Base-by-base conservation (phyloP, 2,113 vertebrate species). In the Chloebia gouldiae region DNA sequence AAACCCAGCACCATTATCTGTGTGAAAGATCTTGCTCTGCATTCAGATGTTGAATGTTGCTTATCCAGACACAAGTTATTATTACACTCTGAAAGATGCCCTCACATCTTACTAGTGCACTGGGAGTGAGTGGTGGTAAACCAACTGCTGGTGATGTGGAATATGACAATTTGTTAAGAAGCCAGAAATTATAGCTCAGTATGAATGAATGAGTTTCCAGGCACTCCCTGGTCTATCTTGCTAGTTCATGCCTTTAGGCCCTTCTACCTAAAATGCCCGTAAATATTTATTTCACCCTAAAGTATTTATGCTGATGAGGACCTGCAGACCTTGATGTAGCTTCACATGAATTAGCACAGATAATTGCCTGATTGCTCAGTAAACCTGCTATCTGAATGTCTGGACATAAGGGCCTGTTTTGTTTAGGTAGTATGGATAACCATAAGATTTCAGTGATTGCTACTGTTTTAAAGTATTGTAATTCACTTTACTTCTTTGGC, bases 191-290 rank as follows among this genome's bases (percentile, higher is more conserved):
- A 53, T 5, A 47, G 15, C 30, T 69, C 19, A 53, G 50, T n/a
- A 31, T 31, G 37, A 59, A 68, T 31, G 5, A 83, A 47, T 35
- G 7, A 33, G 37, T 21, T 76, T 59, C 33, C 80, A 80, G 17
- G 33, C 10, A 39, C 30, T 24, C 54, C 11, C 14, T 0, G 0
- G 27, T 25, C 24, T 64, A 17, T 40, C 39, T 82, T 11, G 1
- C 9, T 50, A 35, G 10, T 31, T 23, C 35, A 13, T 20, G 8
- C 65, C n/a, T 65, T 31, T 5, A 9, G 25, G 44, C 49, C 9
- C 22, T 88, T 27, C 31, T 56, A 21, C 15, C 7, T n/a, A 2
- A 4, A 42, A 27, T 44, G 31, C 28, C 35, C 39, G 18, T 28
- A 73, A 15, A 19, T 47, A 56, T 17, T 78, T 80, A 13, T 60